phyloP scores from a whole-genome alignment of 2,113 vertebrate species.

The Equus quagga region DNA sequence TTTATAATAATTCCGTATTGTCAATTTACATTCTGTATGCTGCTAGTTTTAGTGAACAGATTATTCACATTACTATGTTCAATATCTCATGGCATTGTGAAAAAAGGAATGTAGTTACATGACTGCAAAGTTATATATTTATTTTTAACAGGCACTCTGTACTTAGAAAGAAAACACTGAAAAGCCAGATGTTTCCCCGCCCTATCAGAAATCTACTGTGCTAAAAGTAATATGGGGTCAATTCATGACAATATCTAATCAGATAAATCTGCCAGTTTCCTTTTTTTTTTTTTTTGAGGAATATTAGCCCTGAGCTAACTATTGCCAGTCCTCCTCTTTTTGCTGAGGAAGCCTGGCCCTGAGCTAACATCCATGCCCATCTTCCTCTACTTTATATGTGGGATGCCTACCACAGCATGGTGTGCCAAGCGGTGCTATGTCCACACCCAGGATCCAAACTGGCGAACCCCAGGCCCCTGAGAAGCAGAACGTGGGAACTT shows the following conservation, averaged over 20 bases:
- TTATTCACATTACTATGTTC: not conserved
- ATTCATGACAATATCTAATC: not conserved
- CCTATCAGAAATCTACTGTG: not conserved
- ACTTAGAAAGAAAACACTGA: not conserved
- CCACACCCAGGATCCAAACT: no score
- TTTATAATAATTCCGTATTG: not conserved
- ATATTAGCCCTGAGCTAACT: no score
- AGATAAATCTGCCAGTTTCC: not conserved
- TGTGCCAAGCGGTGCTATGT: no score
- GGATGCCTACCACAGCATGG: no score
- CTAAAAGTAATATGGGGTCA: not conserved
- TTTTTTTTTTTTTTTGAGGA: no score
- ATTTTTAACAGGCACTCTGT: not conserved
- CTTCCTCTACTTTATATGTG: no score
- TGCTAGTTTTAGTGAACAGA: not conserved
- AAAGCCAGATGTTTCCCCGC: not conserved
- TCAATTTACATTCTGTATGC: not conserved
- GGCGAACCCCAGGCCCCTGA: no score
- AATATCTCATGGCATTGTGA: not conserved
- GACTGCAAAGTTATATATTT: not conserved
- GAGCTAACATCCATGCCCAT: no score
- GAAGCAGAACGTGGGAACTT: no score
- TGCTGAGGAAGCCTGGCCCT: no score
- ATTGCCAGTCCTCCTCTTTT: no score
- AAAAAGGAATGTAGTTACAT: not conserved